Evolutionary conservation across 1,140 invertebrate species (phyloP), one percentile per base, ranked within the genome.

Genomic region (Pogonomyrmex californicus): DNA sequence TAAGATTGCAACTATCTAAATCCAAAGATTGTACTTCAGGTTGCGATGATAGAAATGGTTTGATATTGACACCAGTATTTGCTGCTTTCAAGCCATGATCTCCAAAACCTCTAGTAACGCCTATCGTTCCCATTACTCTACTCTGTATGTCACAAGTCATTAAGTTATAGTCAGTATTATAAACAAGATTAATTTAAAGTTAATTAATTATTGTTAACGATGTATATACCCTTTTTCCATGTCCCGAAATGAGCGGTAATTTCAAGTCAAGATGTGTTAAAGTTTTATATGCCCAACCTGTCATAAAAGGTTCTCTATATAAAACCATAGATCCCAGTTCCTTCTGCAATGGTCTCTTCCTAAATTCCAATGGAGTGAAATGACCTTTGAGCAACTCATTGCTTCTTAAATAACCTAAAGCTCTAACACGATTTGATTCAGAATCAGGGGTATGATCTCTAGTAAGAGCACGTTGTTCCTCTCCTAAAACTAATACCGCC

Each of bases 41-140:
- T 93, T 98, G 97, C 0, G 97, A 96, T 1, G 97, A 97, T 58
- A 98, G 95, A 91, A 98, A 98, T 88, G 98, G 98, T 95, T 98
- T 98, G 23, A 98, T 98, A 81, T 95, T 96, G 58, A 98, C 96
- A 86, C 96, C 96, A 47, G 97, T 96, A 86, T 97, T 96, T 4
- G 97, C 96, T 54, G 97, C 97, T 88, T 96, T 96, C 41, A 98
- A 94, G 83, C 98, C 97, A 93, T 98, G 98, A 95, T 98, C 98
- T 36, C 98, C 98, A 94, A 98, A 98, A n/a, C 98, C 98, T 75
- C 98, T 94, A 0, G 98, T 98, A 0, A 98, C 98, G 56, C 98
- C 98, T 91, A 98, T 98, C 0, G 98, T 98, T 44, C 97, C 97
- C 93, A 98, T 96, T 30, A 98, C 96, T 88, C 98, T 96, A 92